Base-by-base conservation (phyloP, 1,140 invertebrate species). In the Drosophila pectinifera region DNA sequence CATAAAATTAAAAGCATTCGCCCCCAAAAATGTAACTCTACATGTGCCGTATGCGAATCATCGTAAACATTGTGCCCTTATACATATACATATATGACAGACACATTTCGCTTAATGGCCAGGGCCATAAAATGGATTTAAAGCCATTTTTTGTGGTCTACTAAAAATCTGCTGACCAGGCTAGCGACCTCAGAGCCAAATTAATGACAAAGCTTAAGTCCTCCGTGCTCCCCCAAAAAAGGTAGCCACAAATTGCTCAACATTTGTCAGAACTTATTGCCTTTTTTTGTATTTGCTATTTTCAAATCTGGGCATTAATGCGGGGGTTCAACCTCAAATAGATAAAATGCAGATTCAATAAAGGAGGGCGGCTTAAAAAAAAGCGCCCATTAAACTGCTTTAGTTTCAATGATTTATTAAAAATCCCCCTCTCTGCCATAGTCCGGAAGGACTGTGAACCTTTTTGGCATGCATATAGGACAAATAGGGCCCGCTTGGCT, bases 61-160 rank as follows among this genome's bases (percentile, higher is more conserved):
- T 69, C 51, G 67, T 70, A 39, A 70, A 41, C 67, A 70, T 70
- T 45, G 13, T 10, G 26, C 45, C 16, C 46, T 28, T 31, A 20
- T 51, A 54, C 14, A 55, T 16, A 62, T 26, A 39, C 31, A 24
- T 20, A 31, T 48, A 76, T 72, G 73, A 76, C 73, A 42, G 53
- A 76, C 53, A 67, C 45, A 76, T 76, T 76, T 75, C 36, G 46
- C 34, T 76, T 76, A 76, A 76, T 76, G 73, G 84, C 79, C 75
- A 49, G 31, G 63, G 58, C 56, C 83, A 88, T 86, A 86, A 86
- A 86, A 85, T 62, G 65, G 75, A 86, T 86, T 86, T 88, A 88
- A 89, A 88, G 81, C 78, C 67, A 81, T 86, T 85, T 84, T 80
- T 84, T 80, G 81, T 31, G 57, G 80, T 85, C 64, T 45, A 51